Conservation (phyloP, 2,888 invertebrate species). For the Macrosiphum euphorbiae region DNA sequence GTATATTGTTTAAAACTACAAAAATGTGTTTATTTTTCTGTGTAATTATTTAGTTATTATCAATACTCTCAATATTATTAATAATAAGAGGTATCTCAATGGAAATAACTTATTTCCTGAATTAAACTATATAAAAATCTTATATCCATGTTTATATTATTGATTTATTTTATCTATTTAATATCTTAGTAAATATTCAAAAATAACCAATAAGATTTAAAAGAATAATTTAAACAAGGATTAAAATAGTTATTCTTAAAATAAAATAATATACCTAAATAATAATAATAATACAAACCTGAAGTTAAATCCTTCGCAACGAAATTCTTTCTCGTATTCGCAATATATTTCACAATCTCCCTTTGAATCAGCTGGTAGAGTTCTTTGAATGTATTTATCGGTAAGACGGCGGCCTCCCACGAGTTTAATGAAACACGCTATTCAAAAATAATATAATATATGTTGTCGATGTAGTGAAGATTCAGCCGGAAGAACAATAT, state of each 20-base stretch:
- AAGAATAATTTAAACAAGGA: not conserved
- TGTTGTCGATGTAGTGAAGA: not conserved
- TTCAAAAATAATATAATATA: constrained; percentile 66
- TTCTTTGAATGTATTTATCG: constrained; percentile 78
- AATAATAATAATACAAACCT: constrained; percentile 72
- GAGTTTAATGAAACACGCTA: constrained; percentile 85
- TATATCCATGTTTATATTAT: not conserved
- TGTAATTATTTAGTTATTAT: not conserved
- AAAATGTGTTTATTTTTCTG: not conserved
- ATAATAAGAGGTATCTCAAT: not conserved
- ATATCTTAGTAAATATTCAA: not conserved
- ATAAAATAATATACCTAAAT: not conserved
- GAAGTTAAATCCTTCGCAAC: constrained; percentile 88
- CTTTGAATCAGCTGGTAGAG: constrained; percentile 79
- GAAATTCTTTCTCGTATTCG: constrained; percentile 80
- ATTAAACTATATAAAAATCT: not conserved
- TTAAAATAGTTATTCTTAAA: not conserved
- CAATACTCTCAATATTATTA: not conserved
- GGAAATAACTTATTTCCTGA: not conserved
- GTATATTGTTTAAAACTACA: not conserved
- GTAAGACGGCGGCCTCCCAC: constrained; percentile 81
- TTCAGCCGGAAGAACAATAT: not conserved
- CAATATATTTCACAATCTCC: constrained; percentile 85
- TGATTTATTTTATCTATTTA: not conserved
- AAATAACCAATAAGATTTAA: not conserved